Base-by-base conservation (phyloP, 2,888 invertebrate species). In the Portevinia maculata region DNA sequence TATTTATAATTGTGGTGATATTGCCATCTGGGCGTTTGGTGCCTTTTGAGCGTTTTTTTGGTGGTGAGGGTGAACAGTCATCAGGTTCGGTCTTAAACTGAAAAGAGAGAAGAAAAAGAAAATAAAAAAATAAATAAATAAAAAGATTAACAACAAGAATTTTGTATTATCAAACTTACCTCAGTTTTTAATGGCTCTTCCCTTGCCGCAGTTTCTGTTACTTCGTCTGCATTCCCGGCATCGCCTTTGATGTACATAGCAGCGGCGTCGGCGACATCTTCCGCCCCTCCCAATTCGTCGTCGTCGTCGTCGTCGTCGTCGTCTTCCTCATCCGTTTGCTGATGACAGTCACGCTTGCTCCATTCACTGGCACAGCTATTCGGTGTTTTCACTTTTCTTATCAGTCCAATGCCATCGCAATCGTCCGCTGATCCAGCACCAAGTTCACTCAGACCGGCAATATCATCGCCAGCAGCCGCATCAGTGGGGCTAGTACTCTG, bases 341-440 rank as follows among this genome's bases (percentile, higher is more conserved):
- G 93, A 88, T 93, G 93, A 89, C 92, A 91, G 88, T 93, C 92
- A n/a, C 21, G 15, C 11, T 83, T 76, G 17, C 46, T 71, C 76
- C 81, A 83, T 21, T 41, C 70, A 7, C 65, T 76, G 11, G 65
- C 37, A 39, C 64, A 70, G 46, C 81, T 81, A 37, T 76, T 76
- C 8, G 76, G 76, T 8, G 64, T 76, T 30, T 81, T 71, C 8
- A 62, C 28, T 52, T 48, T 76, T 11, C 50, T 39, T 30, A 57
- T 9, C 8, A 15, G 32, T 15, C 48, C 55, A 37, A 60, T 28
- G 19, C 30, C 70, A 55, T 81, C 76, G 15, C 52, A 71, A 39
- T 81, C 70, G 15, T 59, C 59, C 21, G 9, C 17, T 39, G 57
- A 52, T 19, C 19, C 32, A 53, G 34, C 28, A 39, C 24, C 55